These are phyloP conservation scores for Papilio xuthus DNA, from an alignment of 1,140 invertebrate species.

Conservation along the genomic window DNA sequence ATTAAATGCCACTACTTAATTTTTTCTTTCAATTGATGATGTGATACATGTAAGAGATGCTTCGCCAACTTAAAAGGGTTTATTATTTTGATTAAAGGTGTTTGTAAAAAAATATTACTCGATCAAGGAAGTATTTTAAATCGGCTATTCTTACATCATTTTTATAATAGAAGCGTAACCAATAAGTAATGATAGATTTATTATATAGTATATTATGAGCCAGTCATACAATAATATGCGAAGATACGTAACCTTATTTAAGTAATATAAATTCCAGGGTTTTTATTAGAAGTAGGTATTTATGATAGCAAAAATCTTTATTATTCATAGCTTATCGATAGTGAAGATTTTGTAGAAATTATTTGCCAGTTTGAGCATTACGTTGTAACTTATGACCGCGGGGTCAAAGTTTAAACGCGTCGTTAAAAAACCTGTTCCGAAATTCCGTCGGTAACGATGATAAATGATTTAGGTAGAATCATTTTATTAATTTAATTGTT, in stretches of 20 bases:
- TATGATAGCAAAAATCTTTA: neutral
- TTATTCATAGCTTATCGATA: neutral
- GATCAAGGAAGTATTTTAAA: slow-evolving; percentile 20
- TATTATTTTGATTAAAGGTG: neutral
- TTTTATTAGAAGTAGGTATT: too few relatives aligned
- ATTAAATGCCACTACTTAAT: too few relatives aligned
- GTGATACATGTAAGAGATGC: too few relatives aligned
- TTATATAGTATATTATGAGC: neutral
- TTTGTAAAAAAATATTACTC: neutral
- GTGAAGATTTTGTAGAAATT: neutral
- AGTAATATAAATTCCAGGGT: too few relatives aligned
- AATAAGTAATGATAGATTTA: neutral
- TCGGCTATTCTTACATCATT: neutral
- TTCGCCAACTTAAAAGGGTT: neutral
- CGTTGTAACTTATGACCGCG: neutral
- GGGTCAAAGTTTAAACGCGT: slow-evolving; percentile 14
- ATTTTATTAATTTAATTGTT: neutral
- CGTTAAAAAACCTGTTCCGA: neutral
- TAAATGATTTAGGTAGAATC: neutral
- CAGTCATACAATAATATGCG: neutral
- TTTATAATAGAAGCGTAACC: neutral
- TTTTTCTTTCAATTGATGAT: too few relatives aligned
- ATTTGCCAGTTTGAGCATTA: neutral
- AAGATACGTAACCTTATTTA: too few relatives aligned
- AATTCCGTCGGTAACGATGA: neutral